These are phyloP conservation scores for Luffia ferchaultella DNA, from an alignment of 2,888 invertebrate species.

Conservation along the genomic window DNA sequence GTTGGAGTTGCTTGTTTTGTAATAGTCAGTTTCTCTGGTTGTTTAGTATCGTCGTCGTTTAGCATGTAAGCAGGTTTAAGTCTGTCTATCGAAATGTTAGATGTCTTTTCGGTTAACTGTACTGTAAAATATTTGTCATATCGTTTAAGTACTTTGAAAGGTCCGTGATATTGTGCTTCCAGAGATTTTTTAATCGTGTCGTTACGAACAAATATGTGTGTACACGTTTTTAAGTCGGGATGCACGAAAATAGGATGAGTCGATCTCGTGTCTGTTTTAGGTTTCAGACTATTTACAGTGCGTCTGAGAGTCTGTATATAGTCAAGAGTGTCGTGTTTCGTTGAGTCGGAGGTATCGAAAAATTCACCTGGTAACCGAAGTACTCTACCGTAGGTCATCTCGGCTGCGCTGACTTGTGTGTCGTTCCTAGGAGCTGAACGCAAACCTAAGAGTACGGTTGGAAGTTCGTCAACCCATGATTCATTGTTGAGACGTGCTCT, in stretches of 20 bases:
- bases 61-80: constrained; percentile 17
- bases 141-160: constrained; percentile 12
- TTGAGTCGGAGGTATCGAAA: constrained; percentile 1
- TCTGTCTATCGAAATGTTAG: constrained; percentile 15
- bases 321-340: neutral
- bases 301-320: constrained; percentile 2
- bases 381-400: constrained; percentile 12
- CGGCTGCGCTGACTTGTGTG: constrained; percentile 11
- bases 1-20: too few species aligned
- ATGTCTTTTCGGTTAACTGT: constrained; percentile 6
- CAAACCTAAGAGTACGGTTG: constrained; percentile 23
- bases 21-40: too few species aligned
- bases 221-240: constrained; percentile 8
- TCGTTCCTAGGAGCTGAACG: constrained; percentile 10
- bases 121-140: constrained; percentile 13
- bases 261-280: neutral
- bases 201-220: constrained; percentile 19
- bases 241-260: constrained; percentile 3
- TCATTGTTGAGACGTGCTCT: constrained; percentile 2
- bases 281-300: constrained; percentile 6
- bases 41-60: neutral
- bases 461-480: constrained; percentile 21
- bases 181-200: constrained; percentile 17
- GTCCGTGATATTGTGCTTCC: constrained; percentile 16
- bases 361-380: constrained; percentile 16